Conservation (phyloP, 2,113 vertebrate genomes). For the Ameiurus melas region DNA sequence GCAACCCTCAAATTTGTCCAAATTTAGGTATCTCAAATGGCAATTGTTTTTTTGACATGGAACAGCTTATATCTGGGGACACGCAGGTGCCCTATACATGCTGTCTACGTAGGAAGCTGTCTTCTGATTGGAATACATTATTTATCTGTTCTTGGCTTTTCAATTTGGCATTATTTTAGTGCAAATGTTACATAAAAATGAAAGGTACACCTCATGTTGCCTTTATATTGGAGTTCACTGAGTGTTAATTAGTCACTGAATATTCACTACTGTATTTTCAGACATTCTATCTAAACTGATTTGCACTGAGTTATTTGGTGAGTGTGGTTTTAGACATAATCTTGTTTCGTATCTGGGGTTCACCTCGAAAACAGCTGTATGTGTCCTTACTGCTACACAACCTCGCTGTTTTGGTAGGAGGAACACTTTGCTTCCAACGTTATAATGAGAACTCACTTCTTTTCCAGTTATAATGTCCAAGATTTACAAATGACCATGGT, state of each 20-base stretch:
- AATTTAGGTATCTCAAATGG: neutral
- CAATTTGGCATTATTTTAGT: neutral
- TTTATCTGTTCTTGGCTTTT: neutral
- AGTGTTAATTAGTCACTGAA: neutral
- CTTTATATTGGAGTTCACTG: neutral
- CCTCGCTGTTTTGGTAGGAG: neutral
- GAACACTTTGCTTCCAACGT: neutral
- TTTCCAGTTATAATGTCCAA: neutral
- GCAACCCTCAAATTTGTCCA: neutral
- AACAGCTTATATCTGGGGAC: neutral
- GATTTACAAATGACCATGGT: neutral
- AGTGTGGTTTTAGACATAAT: neutral
- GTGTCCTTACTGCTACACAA: neutral
- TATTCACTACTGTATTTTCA: neutral
- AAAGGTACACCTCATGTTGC: neutral
- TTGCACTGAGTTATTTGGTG: neutral
- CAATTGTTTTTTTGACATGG: neutral
- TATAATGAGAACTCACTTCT: neutral
- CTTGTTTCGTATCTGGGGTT: neutral
- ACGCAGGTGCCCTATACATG: neutral
- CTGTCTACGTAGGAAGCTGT: neutral
- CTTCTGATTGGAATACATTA: neutral
- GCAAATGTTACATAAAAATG: neutral
- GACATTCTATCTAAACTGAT: neutral
- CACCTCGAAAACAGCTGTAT: neutral